Evolutionary conservation across 2,888 invertebrate genomes (phyloP), one percentile per base, ranked within the genome.

Genomic region (Eubasilissa splendida): DNA sequence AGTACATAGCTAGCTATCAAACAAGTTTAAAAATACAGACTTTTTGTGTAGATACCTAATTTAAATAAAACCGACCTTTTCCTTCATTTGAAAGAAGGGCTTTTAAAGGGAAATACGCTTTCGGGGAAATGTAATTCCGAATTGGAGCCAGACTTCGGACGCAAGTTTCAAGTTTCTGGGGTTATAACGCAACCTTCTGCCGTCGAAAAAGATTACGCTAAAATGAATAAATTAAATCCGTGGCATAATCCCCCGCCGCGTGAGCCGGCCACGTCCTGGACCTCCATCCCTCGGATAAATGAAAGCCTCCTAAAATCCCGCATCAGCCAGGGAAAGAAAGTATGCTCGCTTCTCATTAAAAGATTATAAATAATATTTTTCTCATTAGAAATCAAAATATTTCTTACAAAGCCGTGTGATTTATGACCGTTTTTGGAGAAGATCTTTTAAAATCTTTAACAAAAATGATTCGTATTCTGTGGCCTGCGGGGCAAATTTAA

Each of bases 181-280:
- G 52, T 22, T 75, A 75, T 60, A 75, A 50, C 60, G 1, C 60
- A 75, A 60, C 75, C 75, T 60, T 60, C 75, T 60, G 60, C 50
- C 75, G 60, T 75, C 75, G 33, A 22, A 65, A 60, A 53, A 76
- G 76, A 80, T 80, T 80, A 70, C 76, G 63, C 65, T 68, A 66
- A 71, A 76, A 80, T 70, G 76, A 80, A 80, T 76, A 80, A 80
- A 82, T 82, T 80, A 82, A 82, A 80, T 71, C 68, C 63, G 68
- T 63, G 68, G 71, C 63, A 63, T 82, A 80, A 80, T 80, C 82
- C 65, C 66, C 73, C 68, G 50, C 65, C 68, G 58, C 74, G 75
- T 33, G 58, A 58, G 70, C 33, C 42, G 66, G 77, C 76, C 80
- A 80, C 80, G 80, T 82, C 78, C 78, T 65, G 54, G 73, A 52